Base-by-base conservation (phyloP, 1,140 invertebrate genomes). In the Rhyzopertha dominica region DNA sequence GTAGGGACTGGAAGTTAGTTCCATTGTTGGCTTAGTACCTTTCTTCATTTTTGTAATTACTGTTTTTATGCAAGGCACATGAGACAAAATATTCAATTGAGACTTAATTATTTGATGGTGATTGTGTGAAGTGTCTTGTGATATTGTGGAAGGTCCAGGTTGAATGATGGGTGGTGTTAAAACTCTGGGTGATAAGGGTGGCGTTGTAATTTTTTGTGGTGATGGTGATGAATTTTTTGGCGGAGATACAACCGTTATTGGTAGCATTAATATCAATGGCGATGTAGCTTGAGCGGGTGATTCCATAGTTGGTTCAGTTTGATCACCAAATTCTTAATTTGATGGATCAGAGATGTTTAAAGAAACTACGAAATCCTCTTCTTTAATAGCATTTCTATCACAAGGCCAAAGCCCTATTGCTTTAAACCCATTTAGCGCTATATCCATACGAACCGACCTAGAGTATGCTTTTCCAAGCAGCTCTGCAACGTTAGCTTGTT, bases 391-490 rank as follows among this genome's bases (percentile, higher is more conserved):
- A 30, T 50, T 12, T 5, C 36, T 37, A 47, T 59, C 54, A 28
- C 59, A 36, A 19, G 63, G 60, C 48, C 51, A 63, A 31, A 67
- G 50, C 5, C 62, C 61, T 19, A 49, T 59, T 24, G 38, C 38
- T 50, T 44, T 43, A 47, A 66, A 66, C 10, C 59, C 59, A 47
- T 58, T 62, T 9, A 56, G 30, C 16, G 56, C 56, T 34, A 53
- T 66, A 43, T 59, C 58, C 32, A 60, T 61, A 23, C 49, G 53
- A 32, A 59, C 51, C 34, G 57, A 55, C 42, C 41, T 54, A 16
- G 47, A 31, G 39, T 52, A 67, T 19, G 62, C 59, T 31, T 32
- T 44, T 4, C 50, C 53, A 42, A 65, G 50, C n/a, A 63, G 39
- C 48, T 53, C 40, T 44, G 53, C 49, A 9, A 63, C 47, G 24